A percentile compares a stretch with the other conserved stretches of the same genome.
These are phyloP conservation scores for Tapirus indicus DNA, from an alignment of 2,797 vertebrate species.

Conservation along the genomic window DNA sequence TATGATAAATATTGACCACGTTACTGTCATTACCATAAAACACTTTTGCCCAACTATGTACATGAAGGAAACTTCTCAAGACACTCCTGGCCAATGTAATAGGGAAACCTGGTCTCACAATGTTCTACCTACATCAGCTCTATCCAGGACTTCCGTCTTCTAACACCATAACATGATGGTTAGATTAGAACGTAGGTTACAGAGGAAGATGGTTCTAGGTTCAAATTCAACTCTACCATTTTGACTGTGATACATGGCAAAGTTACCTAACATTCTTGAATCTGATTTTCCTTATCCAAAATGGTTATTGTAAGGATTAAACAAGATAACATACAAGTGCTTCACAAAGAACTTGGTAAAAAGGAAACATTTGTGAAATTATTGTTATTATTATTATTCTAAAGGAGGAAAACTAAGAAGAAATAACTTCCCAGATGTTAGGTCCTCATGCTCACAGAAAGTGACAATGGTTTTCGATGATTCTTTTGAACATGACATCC, in stretches of 20 bases:
- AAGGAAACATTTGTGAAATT: neutral
- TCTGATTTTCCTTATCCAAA: neutral
- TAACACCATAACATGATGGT: neutral
- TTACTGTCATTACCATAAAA: neutral
- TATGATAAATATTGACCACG: neutral
- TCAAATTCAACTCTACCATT: neutral
- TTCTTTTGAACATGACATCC: neutral
- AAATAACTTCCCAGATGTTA: neutral
- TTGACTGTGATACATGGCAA: neutral
- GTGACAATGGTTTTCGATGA: neutral
- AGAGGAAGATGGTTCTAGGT: neutral
- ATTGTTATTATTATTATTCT: neutral
- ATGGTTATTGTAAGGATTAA: neutral
- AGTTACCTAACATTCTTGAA: neutral
- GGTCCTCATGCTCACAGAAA: neutral
- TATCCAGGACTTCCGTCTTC: neutral
- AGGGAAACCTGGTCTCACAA: neutral
- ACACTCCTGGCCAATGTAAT: neutral
- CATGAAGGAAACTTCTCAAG: neutral
- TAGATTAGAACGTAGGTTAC: neutral
- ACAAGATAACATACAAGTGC: neutral
- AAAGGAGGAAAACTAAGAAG: neutral
- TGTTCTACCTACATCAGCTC: neutral
- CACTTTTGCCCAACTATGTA: neutral
- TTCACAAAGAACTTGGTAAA: slow-evolving; percentile 17